Conservation (phyloP, 2,113 vertebrate species). For the Mormyrus lacerda region DNA sequence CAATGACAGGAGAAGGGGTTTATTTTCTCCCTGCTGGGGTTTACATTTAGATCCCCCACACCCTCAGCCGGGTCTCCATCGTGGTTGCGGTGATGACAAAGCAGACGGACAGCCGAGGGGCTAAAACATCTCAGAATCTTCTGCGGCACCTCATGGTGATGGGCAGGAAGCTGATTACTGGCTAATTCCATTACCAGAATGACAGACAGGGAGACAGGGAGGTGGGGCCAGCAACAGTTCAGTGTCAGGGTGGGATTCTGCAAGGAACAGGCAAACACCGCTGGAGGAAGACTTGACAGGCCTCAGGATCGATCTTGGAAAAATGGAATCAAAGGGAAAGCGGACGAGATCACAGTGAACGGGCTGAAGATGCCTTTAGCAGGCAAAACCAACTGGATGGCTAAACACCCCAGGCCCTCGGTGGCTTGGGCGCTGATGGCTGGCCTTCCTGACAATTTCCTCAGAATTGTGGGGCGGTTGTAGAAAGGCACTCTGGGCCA, state of each 20-base stretch:
- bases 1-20: conserved; percentile 33
- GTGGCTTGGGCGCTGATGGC: neutral
- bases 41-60: conserved; percentile 43
- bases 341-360: neutral
- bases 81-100: neutral
- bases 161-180: neutral
- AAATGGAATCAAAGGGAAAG: neutral
- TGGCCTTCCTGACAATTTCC: neutral
- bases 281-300: conserved; percentile 29
- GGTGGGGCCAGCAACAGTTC: neutral
- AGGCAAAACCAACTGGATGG: neutral
- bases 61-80: conserved; percentile 35
- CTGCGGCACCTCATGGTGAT: neutral
- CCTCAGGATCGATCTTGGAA: conserved; percentile 30
- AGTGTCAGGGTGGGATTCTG: conserved; percentile 17
- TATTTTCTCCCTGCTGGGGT: neutral
- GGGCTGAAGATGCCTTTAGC: neutral
- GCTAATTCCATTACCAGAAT: neutral
- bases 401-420: neutral
- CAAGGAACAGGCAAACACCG: conserved; percentile 6
- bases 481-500: neutral
- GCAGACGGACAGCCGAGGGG: conserved; percentile 34
- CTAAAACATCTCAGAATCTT: conserved; percentile 17
- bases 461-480: neutral
- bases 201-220: conserved; percentile 19